Evolutionary conservation across 2,888 invertebrate species (phyloP), one percentile per base, ranked within the genome.

Genomic region (Argyra leucocephala): DNA sequence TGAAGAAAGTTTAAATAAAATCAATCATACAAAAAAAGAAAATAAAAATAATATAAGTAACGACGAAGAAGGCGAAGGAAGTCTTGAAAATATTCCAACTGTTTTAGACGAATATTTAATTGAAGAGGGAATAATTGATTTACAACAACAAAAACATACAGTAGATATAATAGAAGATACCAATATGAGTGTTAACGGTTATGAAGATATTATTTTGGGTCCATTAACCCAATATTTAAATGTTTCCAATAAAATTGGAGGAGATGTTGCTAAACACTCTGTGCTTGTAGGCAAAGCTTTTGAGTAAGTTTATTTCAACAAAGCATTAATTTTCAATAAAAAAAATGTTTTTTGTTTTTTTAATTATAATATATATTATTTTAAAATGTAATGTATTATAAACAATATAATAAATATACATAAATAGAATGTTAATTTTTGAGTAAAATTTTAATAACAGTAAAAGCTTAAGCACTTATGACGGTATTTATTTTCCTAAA

Each of bases 241-340:
- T 67, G 81, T 89, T 66, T 93, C 95, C 67, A 81, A 85, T 75
- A 84, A 90, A 80, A 91, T 96, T 71, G 93, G 93, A 59, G 91
- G 90, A 23, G 92, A 92, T 82, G 90, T 93, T 61, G 89, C 88
- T 64, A 81, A 86, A 67, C 93, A 95, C 76, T 88, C 91, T 66
- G 84, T 84, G 67, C 83, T 93, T 70, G 94, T 96, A 62, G 85
- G 88, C 72, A 84, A 85, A 68, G 93, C 92, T 48, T 95, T 96
- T 78, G 85, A 88, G 89, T 90, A 76, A 85, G 87, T 83, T 65
- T n/a, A 9, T 7, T 21, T 65, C n/a, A 23, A 12, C 57, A 22
- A 57, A 57, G 4, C 4, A 57, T n/a, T 22, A n/a, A 58, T n/a
- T n/a, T 26, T 6, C 26, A 26, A 6, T 58, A 58, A 58, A 21